Percentiles rank a stretch among this genome's conserved stretches.
These are phyloP conservation scores for Boleophthalmus pectinirostris DNA, from an alignment of 2,113 vertebrate species.

Conservation along the genomic window DNA sequence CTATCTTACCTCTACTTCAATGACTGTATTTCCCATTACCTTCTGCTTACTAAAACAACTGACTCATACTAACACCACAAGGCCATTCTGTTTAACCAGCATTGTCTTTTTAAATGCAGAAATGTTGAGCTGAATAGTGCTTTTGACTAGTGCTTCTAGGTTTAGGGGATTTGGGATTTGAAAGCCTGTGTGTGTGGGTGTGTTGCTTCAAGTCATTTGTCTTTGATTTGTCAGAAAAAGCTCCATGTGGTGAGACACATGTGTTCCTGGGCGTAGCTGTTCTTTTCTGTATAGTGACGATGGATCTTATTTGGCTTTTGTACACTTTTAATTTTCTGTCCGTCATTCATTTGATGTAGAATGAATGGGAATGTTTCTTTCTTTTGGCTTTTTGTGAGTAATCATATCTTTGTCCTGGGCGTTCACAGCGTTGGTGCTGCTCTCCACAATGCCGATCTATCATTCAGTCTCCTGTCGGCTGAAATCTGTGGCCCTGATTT, in stretches of 20 bases:
- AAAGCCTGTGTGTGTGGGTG: constrained; percentile 54
- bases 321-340: constrained; percentile 9
- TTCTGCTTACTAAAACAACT: constrained; percentile 75
- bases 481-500: constrained; percentile 12
- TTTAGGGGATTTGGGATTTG: constrained; percentile 35
- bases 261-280: constrained; percentile 36
- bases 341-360: constrained; percentile 11
- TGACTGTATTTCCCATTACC: background rate
- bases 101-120: constrained; percentile 30
- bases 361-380: constrained; percentile 20
- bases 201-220: constrained; percentile 42
- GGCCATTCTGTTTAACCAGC: constrained; percentile 33
- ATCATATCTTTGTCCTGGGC: constrained; percentile 56
- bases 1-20: background rate
- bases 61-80: constrained; percentile 61
- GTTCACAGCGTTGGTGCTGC: constrained; percentile 29
- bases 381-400: constrained; percentile 41
- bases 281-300: constrained; percentile 4
- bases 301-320: constrained; percentile 27
- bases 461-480: constrained; percentile 22
- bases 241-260: constrained; percentile 51
- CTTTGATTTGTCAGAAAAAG: constrained; percentile 33
- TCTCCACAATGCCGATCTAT: constrained; percentile 56
- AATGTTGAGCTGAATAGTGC: constrained; percentile 22
- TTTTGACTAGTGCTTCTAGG: constrained; percentile 21